phyloP scores from a whole-genome alignment of 2,113 vertebrate genomes.

The Lepidothrix coronata region DNA sequence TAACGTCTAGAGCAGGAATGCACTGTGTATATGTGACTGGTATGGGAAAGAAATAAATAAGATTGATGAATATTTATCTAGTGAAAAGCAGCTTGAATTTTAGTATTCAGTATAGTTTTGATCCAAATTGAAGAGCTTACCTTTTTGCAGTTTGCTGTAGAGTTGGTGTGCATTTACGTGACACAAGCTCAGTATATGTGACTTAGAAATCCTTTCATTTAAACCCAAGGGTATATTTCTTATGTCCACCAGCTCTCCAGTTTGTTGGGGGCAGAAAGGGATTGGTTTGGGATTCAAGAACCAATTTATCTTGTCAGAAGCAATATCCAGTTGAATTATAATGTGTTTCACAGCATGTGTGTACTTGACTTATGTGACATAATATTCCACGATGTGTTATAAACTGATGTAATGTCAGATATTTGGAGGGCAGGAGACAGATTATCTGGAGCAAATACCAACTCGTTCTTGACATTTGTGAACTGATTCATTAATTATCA shows the following conservation, averaged over 20 bases:
- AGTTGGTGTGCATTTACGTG: accelerated
- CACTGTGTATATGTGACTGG: background rate
- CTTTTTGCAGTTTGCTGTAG: background rate
- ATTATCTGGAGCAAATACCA: background rate
- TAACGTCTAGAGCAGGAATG: background rate
- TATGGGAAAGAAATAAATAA: background rate
- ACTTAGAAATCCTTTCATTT: background rate
- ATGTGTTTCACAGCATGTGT: background rate
- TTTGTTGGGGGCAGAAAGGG: background rate
- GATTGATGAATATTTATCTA: background rate
- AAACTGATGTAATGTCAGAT: background rate
- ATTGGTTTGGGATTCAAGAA: background rate
- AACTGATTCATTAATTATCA: background rate
- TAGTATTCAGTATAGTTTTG: background rate
- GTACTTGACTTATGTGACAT: background rate
- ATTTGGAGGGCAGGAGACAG: background rate
- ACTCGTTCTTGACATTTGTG: background rate
- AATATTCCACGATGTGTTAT: background rate
- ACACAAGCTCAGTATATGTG: background rate
- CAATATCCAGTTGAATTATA: background rate
- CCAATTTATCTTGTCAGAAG: background rate
- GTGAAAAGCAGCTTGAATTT: background rate
- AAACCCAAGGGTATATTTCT: background rate
- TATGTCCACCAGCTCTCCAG: background rate
- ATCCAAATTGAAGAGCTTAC: background rate